phyloP scores from a whole-genome alignment of 92 coral and sea anemone genomes.

The Bergia puertoricense region DNA sequence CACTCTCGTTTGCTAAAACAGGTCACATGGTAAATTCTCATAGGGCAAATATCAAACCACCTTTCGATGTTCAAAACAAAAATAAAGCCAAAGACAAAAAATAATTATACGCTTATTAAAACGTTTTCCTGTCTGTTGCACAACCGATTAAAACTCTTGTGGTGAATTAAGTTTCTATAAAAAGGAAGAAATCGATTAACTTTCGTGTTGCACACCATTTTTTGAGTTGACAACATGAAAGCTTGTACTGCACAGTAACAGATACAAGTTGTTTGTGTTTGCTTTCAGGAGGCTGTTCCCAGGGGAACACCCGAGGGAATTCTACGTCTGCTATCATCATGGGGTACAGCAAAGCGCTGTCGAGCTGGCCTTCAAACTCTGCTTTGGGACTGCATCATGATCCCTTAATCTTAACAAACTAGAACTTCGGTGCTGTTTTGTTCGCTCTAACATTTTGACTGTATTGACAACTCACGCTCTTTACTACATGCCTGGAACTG shows the following conservation, averaged over 20 bases:
- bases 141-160: too few species aligned
- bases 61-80: too few species aligned
- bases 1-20: too few species aligned
- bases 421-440: not conserved
- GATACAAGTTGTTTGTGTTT: not conserved
- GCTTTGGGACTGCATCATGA: constrained; percentile 81
- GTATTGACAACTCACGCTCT: not conserved
- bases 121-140: too few species aligned
- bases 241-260: not conserved
- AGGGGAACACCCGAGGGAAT: constrained; percentile 81
- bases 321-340: constrained; percentile 91
- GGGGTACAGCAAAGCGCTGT: constrained; percentile 84
- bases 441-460: not conserved
- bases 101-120: too few species aligned
- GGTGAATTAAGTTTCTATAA: too few species aligned
- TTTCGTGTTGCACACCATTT: too few species aligned
- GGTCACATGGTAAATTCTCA: too few species aligned
- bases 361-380: constrained; percentile 96
- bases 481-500: not conserved
- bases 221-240: too few species aligned
- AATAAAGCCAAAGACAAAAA: too few species aligned
- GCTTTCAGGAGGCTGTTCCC: constrained; percentile 78
- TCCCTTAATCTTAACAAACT: not conserved
- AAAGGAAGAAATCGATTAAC: too few species aligned
- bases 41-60: too few species aligned